Conservation (phyloP, 2,113 vertebrate species). For the Monopterus albus region DNA sequence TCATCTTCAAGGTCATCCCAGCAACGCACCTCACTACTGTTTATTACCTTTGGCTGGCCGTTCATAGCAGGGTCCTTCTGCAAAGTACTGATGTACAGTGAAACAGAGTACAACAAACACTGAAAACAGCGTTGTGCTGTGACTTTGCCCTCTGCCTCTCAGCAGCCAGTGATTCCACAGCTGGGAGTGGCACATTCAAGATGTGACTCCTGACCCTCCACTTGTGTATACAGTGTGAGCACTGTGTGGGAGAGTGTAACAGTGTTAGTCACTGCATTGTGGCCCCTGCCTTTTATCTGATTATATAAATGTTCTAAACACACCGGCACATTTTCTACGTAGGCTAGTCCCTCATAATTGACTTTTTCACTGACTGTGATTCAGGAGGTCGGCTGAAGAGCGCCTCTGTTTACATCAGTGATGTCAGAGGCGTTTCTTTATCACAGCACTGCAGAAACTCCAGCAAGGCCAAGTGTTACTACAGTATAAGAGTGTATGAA, state of each 20-base stretch:
- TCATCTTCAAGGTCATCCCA: conserved; percentile 20
- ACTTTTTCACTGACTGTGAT: conserved; percentile 22
- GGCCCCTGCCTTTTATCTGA: conserved; percentile 27
- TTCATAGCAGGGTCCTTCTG: conserved; percentile 11
- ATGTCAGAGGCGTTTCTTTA: conserved; percentile 21
- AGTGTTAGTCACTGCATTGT: conserved; percentile 49
- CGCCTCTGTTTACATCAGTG: conserved; percentile 41
- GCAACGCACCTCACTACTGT: conserved; percentile 8
- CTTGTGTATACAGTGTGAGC: conserved; percentile 4
- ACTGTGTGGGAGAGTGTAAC: conserved; percentile 36
- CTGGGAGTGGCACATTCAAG: conserved; percentile 52
- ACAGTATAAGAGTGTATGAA: conserved; percentile 1
- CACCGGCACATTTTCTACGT: conserved; percentile 16
- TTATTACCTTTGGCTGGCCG: conserved; percentile 33
- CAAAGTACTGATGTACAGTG: neutral
- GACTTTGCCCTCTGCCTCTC: conserved; percentile 3
- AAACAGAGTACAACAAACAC: conserved; percentile 24
- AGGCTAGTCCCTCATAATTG: conserved; percentile 24
- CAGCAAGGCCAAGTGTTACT: neutral
- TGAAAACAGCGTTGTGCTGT: conserved; percentile 5
- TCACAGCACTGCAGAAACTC: no score
- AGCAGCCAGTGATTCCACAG: conserved; percentile 25
- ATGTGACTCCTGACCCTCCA: conserved; percentile 38
- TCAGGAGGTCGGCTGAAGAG: conserved; percentile 18
- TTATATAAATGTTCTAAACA: conserved; percentile 51